Evolutionary conservation across 1,140 invertebrate genomes (phyloP), one percentile per base, ranked within the genome.

Genomic region (Odontomachus brunneus): DNA sequence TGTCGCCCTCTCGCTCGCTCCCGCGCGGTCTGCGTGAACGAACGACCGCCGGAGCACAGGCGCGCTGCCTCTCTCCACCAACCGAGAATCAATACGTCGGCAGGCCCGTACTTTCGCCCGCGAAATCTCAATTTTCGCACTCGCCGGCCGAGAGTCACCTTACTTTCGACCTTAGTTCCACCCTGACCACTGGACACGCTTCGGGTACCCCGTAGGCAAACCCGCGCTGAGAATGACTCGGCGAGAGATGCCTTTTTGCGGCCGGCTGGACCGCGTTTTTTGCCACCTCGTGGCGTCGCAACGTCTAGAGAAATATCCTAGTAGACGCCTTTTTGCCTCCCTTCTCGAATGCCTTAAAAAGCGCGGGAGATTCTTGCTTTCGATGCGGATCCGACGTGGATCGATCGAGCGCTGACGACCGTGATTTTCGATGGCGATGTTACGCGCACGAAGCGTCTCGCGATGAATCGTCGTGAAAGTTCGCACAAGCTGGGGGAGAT

Each of bases 31-130:
- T 76, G 74, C 84, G 87, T 75, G 83, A 80, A 85, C 65, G 75
- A 78, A 78, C 63, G 67, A 44, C 59, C 82, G 80, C 66, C 57
- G 86, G 85, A 80, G 87, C 86, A 90, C 89, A 89, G 89, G 90
- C 92, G 92, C 92, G 90, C 90, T 83, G 82, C 57, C 63, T 84
- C 91, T 89, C 90, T 90, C 89, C 86, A 62, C 84, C 87, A 63
- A 82, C 88, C 90, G 91, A 92, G 92, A 93, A 93, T 93, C 92
- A 93, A 93, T 93, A 93, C 91, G 84, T 87, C 89, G 81, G 87
- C 90, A 92, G 88, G 89, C 82, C 88, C 90, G 87, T 91, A 90
- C 90, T 90, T 92, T 92, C 89, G 88, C 85, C 90, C 91, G 91
- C 90, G 86, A 92, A 92, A 91, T 92, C 89, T 91, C 89, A 85